These are phyloP conservation scores for Rhagoletis pomonella DNA, from an alignment of 1,140 invertebrate species.

Conservation along the genomic window DNA sequence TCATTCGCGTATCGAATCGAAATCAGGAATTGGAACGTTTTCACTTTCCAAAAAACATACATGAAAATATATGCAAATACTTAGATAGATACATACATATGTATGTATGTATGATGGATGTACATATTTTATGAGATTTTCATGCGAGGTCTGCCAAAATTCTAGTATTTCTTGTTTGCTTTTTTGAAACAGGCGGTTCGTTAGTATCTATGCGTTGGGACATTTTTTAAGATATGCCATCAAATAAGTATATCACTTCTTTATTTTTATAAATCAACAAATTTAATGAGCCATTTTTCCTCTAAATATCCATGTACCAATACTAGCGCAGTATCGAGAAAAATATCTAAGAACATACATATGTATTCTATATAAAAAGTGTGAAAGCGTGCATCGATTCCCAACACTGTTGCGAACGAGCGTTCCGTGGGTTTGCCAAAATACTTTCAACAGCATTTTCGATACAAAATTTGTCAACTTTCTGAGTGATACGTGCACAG, in stretches of 20 bases:
- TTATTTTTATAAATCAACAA: constrained; percentile 4
- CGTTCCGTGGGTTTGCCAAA: not conserved
- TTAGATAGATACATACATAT: too few species aligned
- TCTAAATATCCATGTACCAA: not conserved
- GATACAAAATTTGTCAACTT: constrained; percentile 46
- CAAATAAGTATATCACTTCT: not conserved
- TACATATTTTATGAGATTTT: not conserved
- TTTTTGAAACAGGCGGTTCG: not conserved
- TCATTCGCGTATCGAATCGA: too few species aligned
- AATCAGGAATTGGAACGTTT: too few species aligned
- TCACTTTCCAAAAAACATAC: too few species aligned
- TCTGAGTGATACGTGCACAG: constrained; percentile 46
- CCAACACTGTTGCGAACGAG: not conserved
- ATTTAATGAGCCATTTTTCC: not conserved
- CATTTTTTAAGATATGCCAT: not conserved
- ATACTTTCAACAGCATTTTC: constrained; percentile 21
- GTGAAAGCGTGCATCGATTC: not conserved
- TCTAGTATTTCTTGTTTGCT: not conserved
- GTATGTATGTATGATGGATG: too few species aligned
- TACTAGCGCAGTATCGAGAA: not conserved
- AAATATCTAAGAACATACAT: not conserved
- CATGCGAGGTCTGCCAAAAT: constrained; percentile 5
- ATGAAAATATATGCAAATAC: too few species aligned
- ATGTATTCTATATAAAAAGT: not conserved
- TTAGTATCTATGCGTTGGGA: not conserved